Evolutionary conservation across 2,888 invertebrate species (phyloP).

Genomic region (Smittia sp.): DNA sequence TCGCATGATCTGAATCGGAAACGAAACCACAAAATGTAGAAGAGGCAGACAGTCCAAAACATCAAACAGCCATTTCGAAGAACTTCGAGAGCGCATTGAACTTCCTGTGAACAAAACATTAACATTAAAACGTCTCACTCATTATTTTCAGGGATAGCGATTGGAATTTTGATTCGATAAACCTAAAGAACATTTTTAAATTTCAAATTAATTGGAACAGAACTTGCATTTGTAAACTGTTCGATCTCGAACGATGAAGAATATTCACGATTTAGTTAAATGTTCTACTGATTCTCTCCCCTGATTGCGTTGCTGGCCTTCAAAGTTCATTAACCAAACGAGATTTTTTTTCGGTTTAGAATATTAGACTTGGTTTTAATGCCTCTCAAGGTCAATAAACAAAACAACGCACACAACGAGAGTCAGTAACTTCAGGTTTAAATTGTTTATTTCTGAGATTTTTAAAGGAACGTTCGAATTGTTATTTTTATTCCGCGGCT

Average conservation of each 20-base stretch:
- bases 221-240: not conserved
- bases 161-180: no score
- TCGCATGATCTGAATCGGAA: conserved; percentile 29
- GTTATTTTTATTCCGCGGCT: no score
- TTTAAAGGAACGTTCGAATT: not conserved
- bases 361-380: conserved; percentile 18
- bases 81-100: conserved; percentile 37
- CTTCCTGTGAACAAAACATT: conserved; percentile 28
- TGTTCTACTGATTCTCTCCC: no score
- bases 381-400: conserved; percentile 39
- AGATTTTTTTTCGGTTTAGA: conserved; percentile 22
- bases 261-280: not conserved
- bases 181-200: not conserved
- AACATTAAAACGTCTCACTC: conserved; percentile 34
- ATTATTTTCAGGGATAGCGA: no score
- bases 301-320: conserved; percentile 14
- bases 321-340: conserved; percentile 39
- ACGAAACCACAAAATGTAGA: conserved; percentile 11
- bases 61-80: not conserved
- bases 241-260: not conserved
- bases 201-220: not conserved
- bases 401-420: conserved; percentile 25
- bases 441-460: not conserved
- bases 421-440: not conserved
- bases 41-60: conserved; percentile 10